These are phyloP conservation scores for Acromyrmex charruanus DNA, from an alignment of 1,140 invertebrate species.

Conservation along the genomic window DNA sequence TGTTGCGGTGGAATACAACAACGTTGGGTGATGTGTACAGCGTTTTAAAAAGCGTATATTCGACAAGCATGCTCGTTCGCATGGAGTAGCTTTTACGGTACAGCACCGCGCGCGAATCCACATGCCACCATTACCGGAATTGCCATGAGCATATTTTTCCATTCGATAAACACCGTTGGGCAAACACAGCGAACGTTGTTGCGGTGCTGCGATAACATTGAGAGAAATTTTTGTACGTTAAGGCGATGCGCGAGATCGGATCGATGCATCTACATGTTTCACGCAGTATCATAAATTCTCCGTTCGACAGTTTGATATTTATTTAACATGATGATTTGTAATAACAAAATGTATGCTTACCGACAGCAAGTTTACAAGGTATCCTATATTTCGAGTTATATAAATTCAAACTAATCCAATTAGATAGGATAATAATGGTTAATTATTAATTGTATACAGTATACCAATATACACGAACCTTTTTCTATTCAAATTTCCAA, in stretches of 20 bases:
- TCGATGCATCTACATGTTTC: not conserved
- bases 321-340: constrained; percentile 46
- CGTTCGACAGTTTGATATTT: not conserved
- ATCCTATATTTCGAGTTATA: not conserved
- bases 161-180: constrained; percentile 62
- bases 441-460: constrained; percentile 1
- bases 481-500: constrained; percentile 5
- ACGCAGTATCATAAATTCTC: constrained; percentile 22
- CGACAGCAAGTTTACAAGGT: not conserved
- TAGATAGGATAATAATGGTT: not conserved
- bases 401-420: constrained; percentile 25
- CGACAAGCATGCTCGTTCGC: constrained; percentile 25
- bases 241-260: constrained; percentile 21
- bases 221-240: constrained; percentile 50
- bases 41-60: constrained; percentile 58
- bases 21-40: constrained; percentile 32
- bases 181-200: constrained; percentile 48
- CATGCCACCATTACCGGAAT: constrained; percentile 56
- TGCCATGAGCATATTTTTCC: constrained; percentile 67
- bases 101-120: constrained; percentile 11
- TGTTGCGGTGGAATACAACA: constrained; percentile 60
- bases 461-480: not conserved
- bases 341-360: not conserved
- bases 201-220: constrained; percentile 36
- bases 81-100: constrained; percentile 53